Evolutionary conservation across 1,140 invertebrate genomes (phyloP).

Genomic region (Brachionus rotundiformis): DNA sequence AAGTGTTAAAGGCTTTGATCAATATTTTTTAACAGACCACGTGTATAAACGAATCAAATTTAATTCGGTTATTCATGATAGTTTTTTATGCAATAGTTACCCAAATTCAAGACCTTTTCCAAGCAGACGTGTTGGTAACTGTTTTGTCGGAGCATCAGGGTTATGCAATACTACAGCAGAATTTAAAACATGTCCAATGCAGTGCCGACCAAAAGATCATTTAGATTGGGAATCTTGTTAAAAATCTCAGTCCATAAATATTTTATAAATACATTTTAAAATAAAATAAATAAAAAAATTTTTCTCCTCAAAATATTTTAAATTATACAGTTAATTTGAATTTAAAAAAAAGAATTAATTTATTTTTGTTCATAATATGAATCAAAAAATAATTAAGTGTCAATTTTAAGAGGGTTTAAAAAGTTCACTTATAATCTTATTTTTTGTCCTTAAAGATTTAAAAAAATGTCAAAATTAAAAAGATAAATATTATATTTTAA

Average conservation of each 20-base stretch:
- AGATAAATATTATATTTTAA: not conserved
- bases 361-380: too few species aligned
- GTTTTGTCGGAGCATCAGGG: not conserved
- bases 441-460: too few species aligned
- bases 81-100: not conserved
- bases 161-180: not conserved
- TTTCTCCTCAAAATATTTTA: too few species aligned
- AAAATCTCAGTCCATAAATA: too few species aligned
- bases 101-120: conserved; percentile 31
- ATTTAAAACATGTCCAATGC: not conserved
- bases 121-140: conserved; percentile 3
- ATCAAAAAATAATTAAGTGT: too few species aligned
- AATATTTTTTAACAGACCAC: conserved; percentile 20
- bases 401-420: too few species aligned
- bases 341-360: too few species aligned
- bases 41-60: not conserved
- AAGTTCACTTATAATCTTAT: too few species aligned
- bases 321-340: too few species aligned
- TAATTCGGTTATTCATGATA: conserved; percentile 9
- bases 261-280: too few species aligned
- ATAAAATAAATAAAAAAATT: too few species aligned
- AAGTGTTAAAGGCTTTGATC: conserved; percentile 10
- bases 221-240: conserved; percentile 19
- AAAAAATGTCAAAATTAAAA: not conserved
- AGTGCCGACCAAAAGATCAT: not conserved